Evolutionary conservation across 2,797 vertebrate genomes (phyloP).

Genomic region (Antennarius maculatus): DNA sequence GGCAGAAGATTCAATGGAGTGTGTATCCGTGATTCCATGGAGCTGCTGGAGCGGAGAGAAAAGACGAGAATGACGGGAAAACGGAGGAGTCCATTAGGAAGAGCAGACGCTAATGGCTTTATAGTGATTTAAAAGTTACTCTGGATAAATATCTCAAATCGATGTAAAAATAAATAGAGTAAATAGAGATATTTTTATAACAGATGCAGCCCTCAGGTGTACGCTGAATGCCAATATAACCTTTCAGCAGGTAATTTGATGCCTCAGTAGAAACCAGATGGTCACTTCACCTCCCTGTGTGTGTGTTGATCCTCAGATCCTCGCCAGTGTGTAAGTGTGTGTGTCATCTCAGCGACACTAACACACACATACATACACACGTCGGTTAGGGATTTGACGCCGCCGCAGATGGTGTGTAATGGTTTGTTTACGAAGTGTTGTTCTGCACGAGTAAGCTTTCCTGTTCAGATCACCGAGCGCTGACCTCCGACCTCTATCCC

Average conservation of each 20-base stretch:
- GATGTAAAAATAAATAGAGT: no score
- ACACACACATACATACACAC: conserved; percentile 39
- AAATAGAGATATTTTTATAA: neutral
- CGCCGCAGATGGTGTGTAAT: conserved; percentile 72
- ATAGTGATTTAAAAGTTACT: no score
- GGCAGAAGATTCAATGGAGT: conserved; percentile 29
- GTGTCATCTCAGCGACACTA: conserved; percentile 44
- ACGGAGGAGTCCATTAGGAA: no score
- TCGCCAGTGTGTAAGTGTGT: conserved; percentile 33
- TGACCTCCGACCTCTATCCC: conserved; percentile 58
- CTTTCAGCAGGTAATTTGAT: conserved; percentile 58
- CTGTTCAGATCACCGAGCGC: conserved; percentile 63
- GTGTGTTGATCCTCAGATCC: conserved; percentile 52
- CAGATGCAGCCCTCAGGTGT: neutral
- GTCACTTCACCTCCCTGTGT: conserved; percentile 60
- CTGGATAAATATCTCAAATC: no score
- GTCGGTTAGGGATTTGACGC: conserved; percentile 58
- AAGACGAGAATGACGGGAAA: no score
- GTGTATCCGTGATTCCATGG: neutral
- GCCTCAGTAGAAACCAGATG: conserved; percentile 64
- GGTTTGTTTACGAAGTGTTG: conserved; percentile 78
- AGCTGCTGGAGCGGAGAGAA: neutral
- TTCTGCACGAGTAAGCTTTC: conserved; percentile 68
- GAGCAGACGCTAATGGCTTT: no score
- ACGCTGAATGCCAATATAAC: conserved; percentile 29